Base-by-base conservation (phyloP, 2,113 vertebrate genomes). In the Urocitellus parryii region DNA sequence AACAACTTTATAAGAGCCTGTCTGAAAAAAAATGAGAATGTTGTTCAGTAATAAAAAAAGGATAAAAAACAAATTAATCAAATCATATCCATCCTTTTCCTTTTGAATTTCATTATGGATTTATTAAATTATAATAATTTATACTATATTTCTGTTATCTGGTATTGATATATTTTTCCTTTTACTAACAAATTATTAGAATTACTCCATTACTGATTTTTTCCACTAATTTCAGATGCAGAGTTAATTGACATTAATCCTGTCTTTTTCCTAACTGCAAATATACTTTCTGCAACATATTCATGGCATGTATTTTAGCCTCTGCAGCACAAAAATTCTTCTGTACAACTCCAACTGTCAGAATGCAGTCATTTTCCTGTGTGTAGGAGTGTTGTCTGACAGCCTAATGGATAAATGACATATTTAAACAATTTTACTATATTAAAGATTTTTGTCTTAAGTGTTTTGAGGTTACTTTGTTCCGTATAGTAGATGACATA, bases 371-470 rank as follows among this genome's bases (percentile, higher is more conserved):
- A 48, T 91, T 95, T 29, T 94, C 32, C 65, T 78, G 53, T 70
- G 11, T 78, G 79, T 79, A 48, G 91, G 72, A 61, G 67, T 91
- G 79, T 92, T 76, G 25, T 39, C 94, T 97, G 53, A 96, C 85
- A 97, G 77, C 53, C 90, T 98, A 97, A 94, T 91, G 96, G 91
- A 95, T 90, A 97, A 97, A 97, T 94, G 90, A 92, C 32, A 96
- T 96, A 95, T 96, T 94, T 87, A 97, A 97, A 97, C 94, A 96
- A 97, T 91, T 97, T 96, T 68, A 92, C 58, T 96, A 56, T 94
- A 96, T 93, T 98, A 85, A 97, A 97, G 73, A 95, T 92, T 5
- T 68, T 85, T 93, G 39, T 45, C 37, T 88, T 87, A 96, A 96
- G 48, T 6, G 9, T 97, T 89, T 97, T 79, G 32, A 61, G 70